phyloP scores from a whole-genome alignment of 2,797 vertebrate species.

The Brachymystax lenok region DNA sequence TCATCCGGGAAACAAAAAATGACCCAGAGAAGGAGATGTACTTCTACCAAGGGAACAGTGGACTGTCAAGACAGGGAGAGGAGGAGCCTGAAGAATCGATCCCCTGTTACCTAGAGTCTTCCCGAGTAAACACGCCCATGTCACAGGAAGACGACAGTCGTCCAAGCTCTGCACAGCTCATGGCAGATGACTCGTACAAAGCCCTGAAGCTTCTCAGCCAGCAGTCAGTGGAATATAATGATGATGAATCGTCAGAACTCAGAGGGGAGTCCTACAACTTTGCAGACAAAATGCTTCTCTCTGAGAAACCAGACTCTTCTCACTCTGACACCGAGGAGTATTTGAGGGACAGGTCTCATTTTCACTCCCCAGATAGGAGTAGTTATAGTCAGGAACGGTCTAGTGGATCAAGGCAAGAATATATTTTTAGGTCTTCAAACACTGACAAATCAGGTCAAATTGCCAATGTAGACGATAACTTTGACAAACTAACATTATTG shows the following conservation, averaged over 20 bases:
- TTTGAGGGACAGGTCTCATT: conserved; percentile 87
- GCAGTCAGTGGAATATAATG: conserved; percentile 96
- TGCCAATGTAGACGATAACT: conserved; percentile 87
- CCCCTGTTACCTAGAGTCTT: conserved; percentile 93
- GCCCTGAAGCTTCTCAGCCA: conserved; percentile 94
- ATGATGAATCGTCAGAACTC: conserved; percentile 95
- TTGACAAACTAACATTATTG: conserved; percentile 94
- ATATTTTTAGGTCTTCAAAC: conserved; percentile 91
- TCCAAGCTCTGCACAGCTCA: conserved; percentile 93
- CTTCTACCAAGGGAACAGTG: conserved; percentile 88
- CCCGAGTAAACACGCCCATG: conserved; percentile 90
- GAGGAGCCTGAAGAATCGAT: conserved; percentile 92
- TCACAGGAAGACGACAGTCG: conserved; percentile 97
- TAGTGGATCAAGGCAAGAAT: conserved; percentile 86
- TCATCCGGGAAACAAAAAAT: conserved; percentile 99
- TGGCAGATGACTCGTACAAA: conserved; percentile 96
- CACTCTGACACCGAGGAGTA: conserved; percentile 97
- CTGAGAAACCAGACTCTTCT: conserved; percentile 95
- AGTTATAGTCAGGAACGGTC: conserved; percentile 85
- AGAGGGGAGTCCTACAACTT: conserved; percentile 98
- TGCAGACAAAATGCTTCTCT: conserved; percentile 99
- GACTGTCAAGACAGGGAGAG: conserved; percentile 83
- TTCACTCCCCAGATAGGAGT: conserved; percentile 89
- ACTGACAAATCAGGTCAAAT: conserved; percentile 92
- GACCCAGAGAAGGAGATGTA: conserved; percentile 97